Base-by-base conservation (phyloP, 2,888 invertebrate species). In the Ectemnius continuus region DNA sequence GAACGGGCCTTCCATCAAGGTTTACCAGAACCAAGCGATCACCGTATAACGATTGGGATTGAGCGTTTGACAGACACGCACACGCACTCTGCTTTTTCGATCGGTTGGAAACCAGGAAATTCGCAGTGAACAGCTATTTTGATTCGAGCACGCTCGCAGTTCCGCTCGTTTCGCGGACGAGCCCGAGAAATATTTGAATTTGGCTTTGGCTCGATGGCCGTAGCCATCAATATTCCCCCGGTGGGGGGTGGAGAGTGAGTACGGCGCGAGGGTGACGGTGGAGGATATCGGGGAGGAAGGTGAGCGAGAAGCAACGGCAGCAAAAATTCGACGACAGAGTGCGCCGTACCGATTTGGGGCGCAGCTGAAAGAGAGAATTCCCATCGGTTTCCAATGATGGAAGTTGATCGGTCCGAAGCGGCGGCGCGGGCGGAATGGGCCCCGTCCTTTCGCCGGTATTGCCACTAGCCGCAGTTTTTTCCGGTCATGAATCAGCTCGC, bases 301-400 rank as follows among this genome's bases (percentile, higher is more conserved):
- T 52, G 16, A 52, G 52, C 6, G 52, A 14, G 52, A 52, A 52
- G 52, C 14, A 16, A 16, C 14, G 52, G n/a, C 52, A 52, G 52
- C 14, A 67, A 60, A 66, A 77, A 82, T 78, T 83, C 61, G 72
- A 69, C 73, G 73, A 73, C 81, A 52, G n/a, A 52, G 52, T 14
- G 82, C 68, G 67, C 48, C 70, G 77, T 47, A 67, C 67, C 69
- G 82, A 79, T 67, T 74, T 58, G 75, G 64, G 73, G 74, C 68
- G 73, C 75, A 62, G 70, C 68, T 64, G 59, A 81, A 79, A 82
- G 81, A 82, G 82, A 82, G 36, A 82, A 74, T 81, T 83, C 72
- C 52, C 78, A 82, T 82, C 81, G 81, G 75, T 83, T 82, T 83
- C 81, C 83, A 73, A 81, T 82, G 81, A 83, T 83, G 76, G 81